phyloP scores from a whole-genome alignment of 2,888 invertebrate species.

The Eupithecia centaureata region DNA sequence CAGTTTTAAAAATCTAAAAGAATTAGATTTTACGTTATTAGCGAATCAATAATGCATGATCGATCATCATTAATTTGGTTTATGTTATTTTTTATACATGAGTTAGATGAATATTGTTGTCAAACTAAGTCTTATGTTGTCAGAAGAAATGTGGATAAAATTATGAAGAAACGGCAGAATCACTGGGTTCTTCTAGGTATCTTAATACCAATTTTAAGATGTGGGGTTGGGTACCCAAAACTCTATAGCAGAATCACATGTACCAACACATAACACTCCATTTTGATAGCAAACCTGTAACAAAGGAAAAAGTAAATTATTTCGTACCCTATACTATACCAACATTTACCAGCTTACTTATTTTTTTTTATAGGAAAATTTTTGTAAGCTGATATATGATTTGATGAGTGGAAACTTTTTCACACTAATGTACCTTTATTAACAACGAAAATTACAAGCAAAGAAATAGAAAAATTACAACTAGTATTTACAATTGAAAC shows the following conservation, averaged over 20 bases:
- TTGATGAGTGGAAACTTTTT: background rate
- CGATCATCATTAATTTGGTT: background rate
- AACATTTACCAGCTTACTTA: too few species aligned
- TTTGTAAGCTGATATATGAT: background rate
- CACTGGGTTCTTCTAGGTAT: background rate
- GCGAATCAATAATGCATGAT: background rate
- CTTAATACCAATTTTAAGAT: background rate
- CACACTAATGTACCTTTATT: too few species aligned
- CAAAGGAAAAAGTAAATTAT: constrained; percentile 27
- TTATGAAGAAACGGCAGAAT: background rate
- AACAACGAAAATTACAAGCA: too few species aligned
- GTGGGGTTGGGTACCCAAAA: constrained; percentile 75
- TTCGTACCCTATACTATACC: too few species aligned
- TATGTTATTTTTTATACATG: background rate
- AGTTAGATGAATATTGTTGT: background rate
- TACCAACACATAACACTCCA: constrained; percentile 75
- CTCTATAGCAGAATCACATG: constrained; percentile 79
- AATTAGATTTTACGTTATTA: too few species aligned
- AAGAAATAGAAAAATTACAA: too few species aligned
- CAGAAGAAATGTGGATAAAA: background rate
- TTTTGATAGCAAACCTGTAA: constrained; percentile 79
- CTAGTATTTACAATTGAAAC: too few species aligned
- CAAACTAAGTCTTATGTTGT: background rate
- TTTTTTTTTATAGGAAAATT: too few species aligned
- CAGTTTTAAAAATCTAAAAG: background rate